A percentile compares a stretch with the other conserved stretches of the same genome.
Conservation (phyloP, 1,140 invertebrate genomes). For the Drosophila biarmipes region DNA sequence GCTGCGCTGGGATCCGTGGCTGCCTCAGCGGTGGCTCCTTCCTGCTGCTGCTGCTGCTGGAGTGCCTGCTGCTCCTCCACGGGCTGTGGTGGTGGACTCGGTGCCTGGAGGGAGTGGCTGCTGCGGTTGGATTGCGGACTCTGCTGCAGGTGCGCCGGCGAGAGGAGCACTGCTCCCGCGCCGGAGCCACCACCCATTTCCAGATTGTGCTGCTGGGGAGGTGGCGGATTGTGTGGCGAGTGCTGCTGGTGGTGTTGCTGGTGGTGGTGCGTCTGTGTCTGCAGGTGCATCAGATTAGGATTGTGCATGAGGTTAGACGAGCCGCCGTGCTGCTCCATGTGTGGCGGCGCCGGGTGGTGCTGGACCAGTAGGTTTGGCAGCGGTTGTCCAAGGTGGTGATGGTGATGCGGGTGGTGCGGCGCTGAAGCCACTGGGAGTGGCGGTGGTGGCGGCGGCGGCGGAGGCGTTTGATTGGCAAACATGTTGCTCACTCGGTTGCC, state of each 20-base stretch:
- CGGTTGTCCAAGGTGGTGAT: conserved; percentile 62
- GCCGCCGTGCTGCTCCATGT: conserved; percentile 61
- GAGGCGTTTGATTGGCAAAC: conserved; percentile 52
- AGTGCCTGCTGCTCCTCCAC: conserved; percentile 40
- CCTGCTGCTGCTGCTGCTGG: conserved; percentile 46
- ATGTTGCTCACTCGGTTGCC: conserved; percentile 38
- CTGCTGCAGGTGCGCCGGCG: conserved; percentile 64
- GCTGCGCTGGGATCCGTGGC: conserved; percentile 36
- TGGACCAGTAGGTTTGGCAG: conserved; percentile 74
- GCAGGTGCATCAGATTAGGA: conserved; percentile 78
- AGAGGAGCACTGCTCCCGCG: conserved; percentile 44
- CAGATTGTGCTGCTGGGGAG: conserved; percentile 60
- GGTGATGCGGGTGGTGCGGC: conserved; percentile 62
- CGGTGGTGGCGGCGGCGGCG: conserved; percentile 40
- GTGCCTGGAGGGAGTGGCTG: conserved; percentile 67
- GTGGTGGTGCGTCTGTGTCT: conserved; percentile 42
- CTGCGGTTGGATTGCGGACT: conserved; percentile 73
- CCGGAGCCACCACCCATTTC: conserved; percentile 44
- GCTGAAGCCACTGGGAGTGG: conserved; percentile 9
- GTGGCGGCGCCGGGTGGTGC: conserved; percentile 54
- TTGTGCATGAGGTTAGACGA: conserved; percentile 71
- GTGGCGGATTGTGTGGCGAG: conserved; percentile 43
- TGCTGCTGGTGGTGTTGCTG: conserved; percentile 63
- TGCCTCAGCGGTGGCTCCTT: conserved; percentile 52
- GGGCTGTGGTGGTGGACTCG: conserved; percentile 52